Evolutionary conservation across 92 coral and sea anemone species (phyloP), one percentile per base, ranked within the genome.

Genomic region (Isaurus tuberculatus): DNA sequence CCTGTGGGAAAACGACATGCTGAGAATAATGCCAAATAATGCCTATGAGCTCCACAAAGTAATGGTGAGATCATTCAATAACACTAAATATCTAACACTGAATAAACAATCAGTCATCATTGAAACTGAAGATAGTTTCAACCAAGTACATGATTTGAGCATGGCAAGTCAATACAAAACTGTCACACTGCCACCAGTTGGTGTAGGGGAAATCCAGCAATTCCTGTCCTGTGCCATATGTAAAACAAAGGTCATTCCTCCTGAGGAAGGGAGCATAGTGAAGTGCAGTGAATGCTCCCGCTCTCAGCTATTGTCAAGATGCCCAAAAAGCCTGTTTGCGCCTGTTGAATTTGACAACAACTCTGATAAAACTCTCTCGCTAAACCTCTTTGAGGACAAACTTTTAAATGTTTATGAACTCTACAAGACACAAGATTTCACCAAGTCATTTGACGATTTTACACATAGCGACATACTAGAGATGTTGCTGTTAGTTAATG

Each of bases 1-100:
- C n/a, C 19, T 80, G 55, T 83, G 84, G 84, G 84, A 83, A 57
- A 48, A 51, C 32, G 85, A 84, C 67, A 84, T 84, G 30, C 15
- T 31, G 5, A 73, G 25, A 73, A 61, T 83, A 19, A 25, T 44
- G 29, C 22, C 66, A 5, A 61, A 73, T 37, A 60, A 49, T 65
- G 34, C 85, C 23, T 79, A 85, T 4, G 58, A 28, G 13, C 55
- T 85, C 33, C 9, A 46, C 1, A 79, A 65, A 44, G 84, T 85
- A 30, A 57, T 85, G 33, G 86, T 63, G 25, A 63, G 75, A 40
- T 37, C 48, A 64, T 85, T 15, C 69, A 37, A 85, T 48, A 44
- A 78, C 44, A 70, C 42, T 16, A 85, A 85, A 58, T 77, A 85
- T 53, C 65, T 85, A 15, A 79, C 89, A 25, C 77, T 85, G 13